Evolutionary conservation across 1,140 invertebrate genomes (phyloP).

Genomic region (Trachelipus rathkii): DNA sequence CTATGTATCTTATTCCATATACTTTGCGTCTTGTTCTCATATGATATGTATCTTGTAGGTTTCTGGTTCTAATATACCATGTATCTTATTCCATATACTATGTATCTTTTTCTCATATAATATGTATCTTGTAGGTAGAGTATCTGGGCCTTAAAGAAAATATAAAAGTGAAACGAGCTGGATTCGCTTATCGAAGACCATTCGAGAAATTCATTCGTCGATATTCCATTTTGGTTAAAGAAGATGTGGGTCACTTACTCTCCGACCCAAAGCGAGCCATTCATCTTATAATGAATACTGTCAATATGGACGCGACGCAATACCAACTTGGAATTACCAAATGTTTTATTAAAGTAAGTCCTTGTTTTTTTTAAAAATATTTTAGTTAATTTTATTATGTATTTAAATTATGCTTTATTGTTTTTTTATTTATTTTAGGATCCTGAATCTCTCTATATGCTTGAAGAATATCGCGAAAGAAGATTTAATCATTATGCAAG

Average conservation of each 20-base stretch:
- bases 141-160: slow-evolving; percentile 65
- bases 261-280: slow-evolving; percentile 61
- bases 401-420: background rate
- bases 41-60: too few relatives aligned
- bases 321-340: slow-evolving; percentile 69
- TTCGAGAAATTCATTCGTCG: slow-evolving; percentile 63
- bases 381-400: background rate
- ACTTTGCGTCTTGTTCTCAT: too few relatives aligned
- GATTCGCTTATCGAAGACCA: slow-evolving; percentile 61
- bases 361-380: background rate
- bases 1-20: too few relatives aligned
- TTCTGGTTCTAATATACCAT: too few relatives aligned
- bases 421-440: slow-evolving; percentile 22
- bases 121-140: slow-evolving; percentile 53
- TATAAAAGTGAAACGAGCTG: slow-evolving; percentile 63
- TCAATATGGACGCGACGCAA: slow-evolving; percentile 63
- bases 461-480: slow-evolving; percentile 68
- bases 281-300: slow-evolving; percentile 59
- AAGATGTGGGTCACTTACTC: slow-evolving; percentile 64
- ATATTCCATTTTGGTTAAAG: slow-evolving; percentile 65
- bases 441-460: slow-evolving; percentile 58
- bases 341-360: slow-evolving; percentile 70
- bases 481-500: slow-evolving; percentile 67
- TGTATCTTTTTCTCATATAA: too few relatives aligned
- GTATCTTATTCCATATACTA: too few relatives aligned